phyloP scores from a whole-genome alignment of 2,888 invertebrate species.

The Mimachlamys varia region DNA sequence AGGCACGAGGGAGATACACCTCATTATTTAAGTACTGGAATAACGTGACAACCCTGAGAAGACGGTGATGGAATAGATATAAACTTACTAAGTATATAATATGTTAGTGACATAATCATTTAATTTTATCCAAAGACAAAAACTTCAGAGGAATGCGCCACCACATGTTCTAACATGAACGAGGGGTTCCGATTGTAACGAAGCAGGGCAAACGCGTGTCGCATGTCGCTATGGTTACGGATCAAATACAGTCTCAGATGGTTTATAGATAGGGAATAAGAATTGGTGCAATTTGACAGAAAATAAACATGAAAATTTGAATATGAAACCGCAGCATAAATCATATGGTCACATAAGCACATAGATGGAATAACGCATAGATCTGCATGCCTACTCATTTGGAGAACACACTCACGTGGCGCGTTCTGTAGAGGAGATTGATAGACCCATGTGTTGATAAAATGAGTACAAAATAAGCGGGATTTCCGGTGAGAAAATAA shows the following conservation, averaged over 20 bases:
- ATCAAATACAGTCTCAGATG: background rate
- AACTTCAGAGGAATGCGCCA: background rate
- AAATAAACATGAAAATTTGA: background rate
- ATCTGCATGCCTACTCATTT: too few species aligned
- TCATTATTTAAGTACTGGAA: too few species aligned
- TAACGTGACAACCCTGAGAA: too few species aligned
- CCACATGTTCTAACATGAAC: background rate
- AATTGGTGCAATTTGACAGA: background rate
- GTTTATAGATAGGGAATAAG: background rate
- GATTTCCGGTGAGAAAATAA: too few species aligned
- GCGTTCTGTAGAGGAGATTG: too few species aligned
- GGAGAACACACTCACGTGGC: too few species aligned
- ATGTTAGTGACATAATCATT: conserved; percentile 4
- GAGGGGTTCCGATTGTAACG: background rate
- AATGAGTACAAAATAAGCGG: too few species aligned
- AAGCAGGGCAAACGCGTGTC: background rate
- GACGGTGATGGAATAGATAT: too few species aligned
- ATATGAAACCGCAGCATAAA: background rate
- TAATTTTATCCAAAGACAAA: background rate
- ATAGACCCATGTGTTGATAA: too few species aligned
- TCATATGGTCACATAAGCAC: background rate
- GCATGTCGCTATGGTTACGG: background rate
- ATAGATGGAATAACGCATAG: background rate
- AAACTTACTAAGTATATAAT: too few species aligned
- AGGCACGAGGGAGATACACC: too few species aligned